Evolutionary conservation across 2,888 invertebrate species (phyloP).

Genomic region (Stomorhina lunata): DNA sequence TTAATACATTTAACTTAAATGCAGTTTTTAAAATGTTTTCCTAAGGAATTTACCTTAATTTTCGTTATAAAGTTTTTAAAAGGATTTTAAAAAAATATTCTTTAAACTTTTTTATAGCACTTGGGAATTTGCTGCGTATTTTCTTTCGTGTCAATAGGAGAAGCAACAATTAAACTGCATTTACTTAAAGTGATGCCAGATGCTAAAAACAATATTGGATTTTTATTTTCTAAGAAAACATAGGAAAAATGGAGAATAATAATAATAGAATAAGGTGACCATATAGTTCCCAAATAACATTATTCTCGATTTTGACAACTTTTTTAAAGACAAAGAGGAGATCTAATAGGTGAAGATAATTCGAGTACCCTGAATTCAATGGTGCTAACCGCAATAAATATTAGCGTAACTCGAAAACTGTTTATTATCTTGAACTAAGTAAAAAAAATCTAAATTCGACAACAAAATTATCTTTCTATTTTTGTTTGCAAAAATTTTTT

Average conservation of each 20-base stretch:
- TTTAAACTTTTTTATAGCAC: not conserved
- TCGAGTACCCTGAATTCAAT: too few species aligned
- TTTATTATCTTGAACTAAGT: too few species aligned
- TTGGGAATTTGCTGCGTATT: conserved; percentile 46
- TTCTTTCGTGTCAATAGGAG: conserved; percentile 38
- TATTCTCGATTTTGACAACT: not conserved
- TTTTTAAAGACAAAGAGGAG: too few species aligned
- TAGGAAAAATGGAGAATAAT: not conserved
- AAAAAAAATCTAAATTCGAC: too few species aligned
- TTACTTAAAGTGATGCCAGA: conserved; percentile 11
- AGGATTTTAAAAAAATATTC: not conserved
- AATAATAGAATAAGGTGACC: not conserved
- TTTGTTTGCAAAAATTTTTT: too few species aligned
- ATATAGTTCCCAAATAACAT: not conserved
- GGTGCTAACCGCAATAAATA: too few species aligned
- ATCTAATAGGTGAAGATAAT: too few species aligned
- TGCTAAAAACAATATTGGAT: too few species aligned
- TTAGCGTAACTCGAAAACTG: too few species aligned
- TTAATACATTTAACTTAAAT: not conserved
- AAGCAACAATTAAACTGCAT: conserved; percentile 56
- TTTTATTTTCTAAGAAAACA: not conserved
- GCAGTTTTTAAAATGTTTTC: not conserved
- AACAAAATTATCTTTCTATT: too few species aligned
- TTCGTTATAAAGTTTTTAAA: not conserved
- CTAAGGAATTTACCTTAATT: not conserved